Evolutionary conservation across 2,888 invertebrate species (phyloP).

Genomic region (Taphrorychus bicolor): DNA sequence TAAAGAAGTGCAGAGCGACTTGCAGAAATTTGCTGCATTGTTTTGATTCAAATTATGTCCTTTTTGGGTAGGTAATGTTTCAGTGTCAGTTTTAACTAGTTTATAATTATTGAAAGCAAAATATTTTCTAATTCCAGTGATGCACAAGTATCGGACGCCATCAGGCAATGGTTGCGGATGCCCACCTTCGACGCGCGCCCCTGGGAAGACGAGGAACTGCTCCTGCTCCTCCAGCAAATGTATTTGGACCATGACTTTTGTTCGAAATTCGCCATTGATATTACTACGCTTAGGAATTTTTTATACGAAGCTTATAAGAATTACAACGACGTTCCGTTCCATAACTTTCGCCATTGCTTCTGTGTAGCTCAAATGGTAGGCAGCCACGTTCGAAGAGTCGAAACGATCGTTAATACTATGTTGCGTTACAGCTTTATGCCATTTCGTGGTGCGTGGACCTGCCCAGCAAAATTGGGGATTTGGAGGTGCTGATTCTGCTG

Average conservation of each 20-base stretch:
- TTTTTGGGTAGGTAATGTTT: no score
- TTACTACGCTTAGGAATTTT: slow-evolving; percentile 72
- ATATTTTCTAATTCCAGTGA: no score
- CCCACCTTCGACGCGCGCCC: slow-evolving; percentile 82
- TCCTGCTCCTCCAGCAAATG: slow-evolving; percentile 81
- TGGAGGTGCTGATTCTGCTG: slow-evolving; percentile 78
- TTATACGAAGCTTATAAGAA: slow-evolving; percentile 79
- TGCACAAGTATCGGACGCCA: slow-evolving; percentile 68
- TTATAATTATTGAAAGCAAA: no score
- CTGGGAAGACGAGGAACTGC: slow-evolving; percentile 82
- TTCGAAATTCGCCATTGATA: slow-evolving; percentile 77
- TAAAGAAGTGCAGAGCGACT: no score
- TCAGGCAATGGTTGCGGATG: slow-evolving; percentile 69
- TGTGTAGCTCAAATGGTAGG: slow-evolving; percentile 74
- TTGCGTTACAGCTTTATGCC: slow-evolving; percentile 83
- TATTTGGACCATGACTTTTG: slow-evolving; percentile 79
- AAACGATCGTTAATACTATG: slow-evolving; percentile 8
- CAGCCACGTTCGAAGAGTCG: neutral
- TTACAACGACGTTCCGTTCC: slow-evolving; percentile 87
- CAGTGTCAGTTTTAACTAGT: no score
- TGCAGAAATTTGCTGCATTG: no score
- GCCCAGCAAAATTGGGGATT: slow-evolving; percentile 71
- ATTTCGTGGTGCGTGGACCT: slow-evolving; percentile 78
- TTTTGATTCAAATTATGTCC: no score
- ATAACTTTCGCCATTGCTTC: slow-evolving; percentile 87